Conservation (phyloP, 2,113 vertebrate genomes). For the Nansenia antarctica region DNA sequence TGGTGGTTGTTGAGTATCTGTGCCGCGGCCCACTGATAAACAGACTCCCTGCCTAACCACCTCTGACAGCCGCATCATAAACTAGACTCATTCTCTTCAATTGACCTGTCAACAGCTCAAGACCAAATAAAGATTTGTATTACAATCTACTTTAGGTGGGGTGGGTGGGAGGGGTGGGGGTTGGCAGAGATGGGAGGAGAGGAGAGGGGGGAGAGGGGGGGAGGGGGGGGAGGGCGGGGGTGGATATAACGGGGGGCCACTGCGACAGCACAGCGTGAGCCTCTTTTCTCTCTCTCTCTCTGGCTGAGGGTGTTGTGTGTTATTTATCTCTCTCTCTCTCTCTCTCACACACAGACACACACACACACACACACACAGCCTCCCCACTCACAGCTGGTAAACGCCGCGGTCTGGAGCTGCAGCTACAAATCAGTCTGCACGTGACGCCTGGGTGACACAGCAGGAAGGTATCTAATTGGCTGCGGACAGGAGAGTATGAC, state of each 20-base stretch:
- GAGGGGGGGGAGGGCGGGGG: background rate
- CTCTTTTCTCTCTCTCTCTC: background rate
- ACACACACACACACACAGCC: no score
- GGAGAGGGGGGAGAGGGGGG: background rate
- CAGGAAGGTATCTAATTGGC: conserved; percentile 81
- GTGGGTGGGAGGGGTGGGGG: conserved; percentile 47
- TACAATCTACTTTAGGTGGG: conserved; percentile 83
- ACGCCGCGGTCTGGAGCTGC: no score
- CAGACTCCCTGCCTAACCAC: conserved; percentile 89
- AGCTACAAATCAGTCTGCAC: conserved; percentile 76
- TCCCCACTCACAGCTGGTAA: no score
- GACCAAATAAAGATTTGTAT: conserved; percentile 94
- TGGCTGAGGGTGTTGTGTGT: no score
- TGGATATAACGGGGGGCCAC: no score
- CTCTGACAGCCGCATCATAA: conserved; percentile 94
- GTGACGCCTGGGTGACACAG: conserved; percentile 83
- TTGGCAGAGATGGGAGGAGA: no score
- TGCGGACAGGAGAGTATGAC: conserved; percentile 77
- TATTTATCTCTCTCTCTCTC: no score
- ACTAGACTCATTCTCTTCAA: conserved; percentile 92
- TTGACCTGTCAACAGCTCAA: conserved; percentile 92
- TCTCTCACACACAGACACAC: no score
- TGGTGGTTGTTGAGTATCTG: background rate
- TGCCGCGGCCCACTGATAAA: conserved; percentile 79
- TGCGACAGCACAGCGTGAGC: no score